Base-by-base conservation (phyloP, 2,113 vertebrate species). In the Hippocampus abdominalis region DNA sequence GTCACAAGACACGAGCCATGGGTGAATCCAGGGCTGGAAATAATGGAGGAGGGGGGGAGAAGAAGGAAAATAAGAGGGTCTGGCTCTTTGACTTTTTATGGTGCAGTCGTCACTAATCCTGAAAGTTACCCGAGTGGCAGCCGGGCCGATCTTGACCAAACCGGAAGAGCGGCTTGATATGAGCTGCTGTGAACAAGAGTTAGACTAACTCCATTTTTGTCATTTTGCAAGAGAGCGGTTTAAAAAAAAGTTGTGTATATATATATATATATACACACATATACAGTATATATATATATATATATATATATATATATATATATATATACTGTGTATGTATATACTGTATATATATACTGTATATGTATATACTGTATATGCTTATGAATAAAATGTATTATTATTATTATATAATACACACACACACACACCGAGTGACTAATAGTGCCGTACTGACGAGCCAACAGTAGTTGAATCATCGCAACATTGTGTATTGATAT, bases 61-160 rank as follows among this genome's bases (percentile, higher is more conserved):
- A 29, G 70, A 81, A 60, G 69, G 73, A 84, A 83, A 87, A 83
- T 77, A 84, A 40, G 53, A 83, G 67, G 73, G 83, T n/a, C 69
- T 46, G 82, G 67, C 66, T 79, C 79, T 76, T 88, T 82, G 70
- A 75, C 88, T 89, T 89, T 90, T 89, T 91, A 91, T 90, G 91
- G 90, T 73, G 74, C 27, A 60, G 27, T 16, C 67, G 85, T 64
- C 64, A 74, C 65, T 74, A 20, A 69, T 64, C 74, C 67, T 78
- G 40, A 71, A 75, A 78, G 81, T 76, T 79, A 76, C 71, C 16
- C 54, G 73, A 84, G 74, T 76, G 83, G 69, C 81, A 81, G 75
- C 21, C 69, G 67, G 74, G 67, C 65, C 72, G 46, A 66, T 86
- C 81, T 89, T 89, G 86, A 87, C 87, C 88, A 87, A 89, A 90